phyloP scores from a whole-genome alignment of 2,888 invertebrate species.

The Metellina segmentata region DNA sequence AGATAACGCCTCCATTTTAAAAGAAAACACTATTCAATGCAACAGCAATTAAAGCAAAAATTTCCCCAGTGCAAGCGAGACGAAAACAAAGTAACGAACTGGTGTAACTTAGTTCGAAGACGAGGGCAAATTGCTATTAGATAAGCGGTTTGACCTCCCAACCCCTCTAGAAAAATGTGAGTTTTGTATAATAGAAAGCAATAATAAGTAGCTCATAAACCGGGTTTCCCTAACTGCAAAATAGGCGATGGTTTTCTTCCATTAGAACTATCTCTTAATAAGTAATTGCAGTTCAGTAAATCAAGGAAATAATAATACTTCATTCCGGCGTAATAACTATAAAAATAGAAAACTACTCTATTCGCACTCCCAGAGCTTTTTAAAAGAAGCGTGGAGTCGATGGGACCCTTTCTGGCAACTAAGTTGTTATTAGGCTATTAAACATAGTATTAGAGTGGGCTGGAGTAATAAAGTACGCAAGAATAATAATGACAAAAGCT shows the following conservation, averaged over 20 bases:
- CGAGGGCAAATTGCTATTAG: background rate
- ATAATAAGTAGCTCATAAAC: background rate
- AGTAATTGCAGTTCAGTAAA: slow-evolving; percentile 34
- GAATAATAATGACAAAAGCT: slow-evolving; percentile 42
- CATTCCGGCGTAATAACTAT: background rate
- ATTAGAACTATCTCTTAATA: slow-evolving; percentile 34
- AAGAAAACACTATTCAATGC: no score
- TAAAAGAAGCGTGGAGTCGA: background rate
- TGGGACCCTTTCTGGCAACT: background rate
- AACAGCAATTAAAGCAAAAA: background rate
- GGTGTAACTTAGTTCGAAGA: background rate
- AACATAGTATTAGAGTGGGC: slow-evolving; percentile 23
- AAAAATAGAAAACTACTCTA: slow-evolving; percentile 25
- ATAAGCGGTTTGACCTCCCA: slow-evolving; percentile 11
- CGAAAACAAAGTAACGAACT: background rate
- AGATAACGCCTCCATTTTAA: no score
- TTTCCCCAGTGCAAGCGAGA: background rate
- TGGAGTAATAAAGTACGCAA: slow-evolving; percentile 18
- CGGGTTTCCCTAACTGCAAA: background rate
- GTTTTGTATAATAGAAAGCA: slow-evolving; percentile 3
- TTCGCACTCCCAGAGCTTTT: background rate
- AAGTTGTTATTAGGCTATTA: slow-evolving; percentile 39
- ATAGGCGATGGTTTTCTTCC: slow-evolving; percentile 6
- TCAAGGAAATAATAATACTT: slow-evolving; percentile 28
- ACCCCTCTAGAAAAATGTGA: background rate